phyloP scores from a whole-genome alignment of 2,888 invertebrate genomes.

The Pseudococcus jackbeardsleyi region DNA sequence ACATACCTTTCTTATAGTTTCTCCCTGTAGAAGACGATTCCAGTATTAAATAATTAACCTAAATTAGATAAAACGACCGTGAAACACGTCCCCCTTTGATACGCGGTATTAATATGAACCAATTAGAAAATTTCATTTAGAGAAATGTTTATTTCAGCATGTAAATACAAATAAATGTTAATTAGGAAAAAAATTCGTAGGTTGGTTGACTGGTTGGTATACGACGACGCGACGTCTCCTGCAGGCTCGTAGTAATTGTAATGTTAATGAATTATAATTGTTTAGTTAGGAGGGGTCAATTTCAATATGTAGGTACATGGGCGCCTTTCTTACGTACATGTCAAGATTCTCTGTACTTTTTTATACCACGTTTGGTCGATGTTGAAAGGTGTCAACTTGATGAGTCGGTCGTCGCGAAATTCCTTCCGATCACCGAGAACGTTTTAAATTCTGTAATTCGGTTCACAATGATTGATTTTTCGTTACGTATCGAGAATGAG shows the following conservation, averaged over 20 bases:
- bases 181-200: conserved; percentile 54
- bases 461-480: conserved; percentile 25
- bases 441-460: neutral
- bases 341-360: neutral
- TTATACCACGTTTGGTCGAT: neutral
- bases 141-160: conserved; percentile 41
- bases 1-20: too few species aligned
- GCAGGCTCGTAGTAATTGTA: neutral
- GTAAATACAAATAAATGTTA: conserved; percentile 52
- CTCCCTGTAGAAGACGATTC: neutral
- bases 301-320: conserved; percentile 49
- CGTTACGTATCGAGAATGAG: neutral
- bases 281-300: conserved; percentile 54
- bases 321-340: neutral
- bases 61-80: conserved; percentile 41
- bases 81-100: neutral
- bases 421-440: neutral
- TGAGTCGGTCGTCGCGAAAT: neutral
- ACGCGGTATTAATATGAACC: conserved; percentile 29
- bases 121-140: conserved; percentile 42
- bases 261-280: conserved; percentile 60
- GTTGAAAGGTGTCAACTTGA: neutral
- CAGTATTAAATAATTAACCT: conserved; percentile 50
- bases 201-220: neutral
- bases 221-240: neutral